A percentile compares a stretch with the other conserved stretches of the same genome.
Evolutionary conservation across 1,140 invertebrate species (phyloP).

Genomic region (Zaprionus tsacasi): DNA sequence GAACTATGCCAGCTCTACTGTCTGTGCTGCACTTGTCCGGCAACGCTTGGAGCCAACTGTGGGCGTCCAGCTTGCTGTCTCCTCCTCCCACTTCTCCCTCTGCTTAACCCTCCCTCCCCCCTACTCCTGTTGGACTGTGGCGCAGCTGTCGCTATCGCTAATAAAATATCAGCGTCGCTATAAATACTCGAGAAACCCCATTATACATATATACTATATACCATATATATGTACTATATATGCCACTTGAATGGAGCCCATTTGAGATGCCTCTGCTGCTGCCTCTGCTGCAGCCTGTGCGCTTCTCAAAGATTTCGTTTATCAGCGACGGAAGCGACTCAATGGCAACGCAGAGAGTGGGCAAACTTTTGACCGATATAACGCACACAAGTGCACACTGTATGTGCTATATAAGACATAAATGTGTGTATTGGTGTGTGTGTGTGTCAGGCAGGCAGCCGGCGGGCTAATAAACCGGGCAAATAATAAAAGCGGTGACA

Average conservation of each 20-base stretch:
- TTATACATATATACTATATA: constrained; percentile 2
- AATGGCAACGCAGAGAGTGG: constrained; percentile 45
- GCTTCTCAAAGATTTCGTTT: constrained; percentile 63
- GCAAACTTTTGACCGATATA: constrained; percentile 70
- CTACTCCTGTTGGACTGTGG: not conserved
- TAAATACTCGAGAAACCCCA: constrained; percentile 52
- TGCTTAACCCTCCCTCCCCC: too few species aligned
- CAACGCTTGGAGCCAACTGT: not conserved
- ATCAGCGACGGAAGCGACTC: constrained; percentile 66
- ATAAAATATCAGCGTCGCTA: constrained; percentile 68
- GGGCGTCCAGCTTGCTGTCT: not conserved
- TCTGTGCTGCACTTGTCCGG: constrained; percentile 23
- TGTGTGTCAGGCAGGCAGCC: constrained; percentile 4
- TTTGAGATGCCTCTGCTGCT: constrained; percentile 12
- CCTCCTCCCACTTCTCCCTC: not conserved
- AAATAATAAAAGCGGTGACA: constrained; percentile 39
- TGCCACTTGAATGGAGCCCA: constrained; percentile 63
- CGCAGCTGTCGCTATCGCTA: constrained; percentile 64
- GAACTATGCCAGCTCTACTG: too few species aligned
- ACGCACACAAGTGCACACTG: constrained; percentile 1
- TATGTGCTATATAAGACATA: not conserved
- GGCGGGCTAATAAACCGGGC: constrained; percentile 41
- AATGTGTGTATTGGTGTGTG: not conserved
- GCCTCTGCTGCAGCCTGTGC: constrained; percentile 8
- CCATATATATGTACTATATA: constrained; percentile 24